These are phyloP conservation scores for Phocides pigmalion DNA, from an alignment of 1,140 invertebrate genomes.

Conservation along the genomic window DNA sequence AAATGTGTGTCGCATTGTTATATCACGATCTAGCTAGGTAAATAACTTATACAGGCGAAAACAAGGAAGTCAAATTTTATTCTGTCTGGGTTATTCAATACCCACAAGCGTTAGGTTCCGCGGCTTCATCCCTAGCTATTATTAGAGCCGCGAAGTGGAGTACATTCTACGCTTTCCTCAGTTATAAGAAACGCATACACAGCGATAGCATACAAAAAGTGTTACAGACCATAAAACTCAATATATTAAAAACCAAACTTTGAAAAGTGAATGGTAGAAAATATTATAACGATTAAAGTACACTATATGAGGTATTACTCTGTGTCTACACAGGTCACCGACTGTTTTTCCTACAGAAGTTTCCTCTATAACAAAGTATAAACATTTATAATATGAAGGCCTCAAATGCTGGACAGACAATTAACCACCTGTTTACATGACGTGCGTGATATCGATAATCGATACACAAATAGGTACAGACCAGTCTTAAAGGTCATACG, in stretches of 20 bases:
- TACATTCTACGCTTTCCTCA: too few relatives aligned
- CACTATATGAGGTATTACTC: too few relatives aligned
- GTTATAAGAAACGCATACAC: too few relatives aligned
- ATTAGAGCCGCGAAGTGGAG: too few relatives aligned
- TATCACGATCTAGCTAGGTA: not conserved
- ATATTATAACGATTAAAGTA: too few relatives aligned
- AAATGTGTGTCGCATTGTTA: constrained; percentile 16
- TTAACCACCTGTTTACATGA: constrained; percentile 23
- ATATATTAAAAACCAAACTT: too few relatives aligned
- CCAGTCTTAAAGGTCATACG: constrained; percentile 11
- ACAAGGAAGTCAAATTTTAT: constrained; percentile 12
- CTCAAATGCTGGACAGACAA: constrained; percentile 16
- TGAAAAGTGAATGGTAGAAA: too few relatives aligned
- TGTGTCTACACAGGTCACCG: too few relatives aligned
- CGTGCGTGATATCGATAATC: constrained; percentile 12
- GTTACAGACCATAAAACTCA: too few relatives aligned
- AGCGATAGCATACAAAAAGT: too few relatives aligned
- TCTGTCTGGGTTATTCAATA: not conserved
- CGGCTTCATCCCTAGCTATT: too few relatives aligned
- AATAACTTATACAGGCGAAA: not conserved
- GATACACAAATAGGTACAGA: not conserved
- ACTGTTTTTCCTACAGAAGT: not conserved
- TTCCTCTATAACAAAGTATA: not conserved
- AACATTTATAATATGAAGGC: constrained; percentile 13
- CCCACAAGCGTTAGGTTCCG: too few relatives aligned